Evolutionary conservation across 2,797 vertebrate species (phyloP), one percentile per base, ranked within the genome.

Genomic region (Neomorphus geoffroyi): DNA sequence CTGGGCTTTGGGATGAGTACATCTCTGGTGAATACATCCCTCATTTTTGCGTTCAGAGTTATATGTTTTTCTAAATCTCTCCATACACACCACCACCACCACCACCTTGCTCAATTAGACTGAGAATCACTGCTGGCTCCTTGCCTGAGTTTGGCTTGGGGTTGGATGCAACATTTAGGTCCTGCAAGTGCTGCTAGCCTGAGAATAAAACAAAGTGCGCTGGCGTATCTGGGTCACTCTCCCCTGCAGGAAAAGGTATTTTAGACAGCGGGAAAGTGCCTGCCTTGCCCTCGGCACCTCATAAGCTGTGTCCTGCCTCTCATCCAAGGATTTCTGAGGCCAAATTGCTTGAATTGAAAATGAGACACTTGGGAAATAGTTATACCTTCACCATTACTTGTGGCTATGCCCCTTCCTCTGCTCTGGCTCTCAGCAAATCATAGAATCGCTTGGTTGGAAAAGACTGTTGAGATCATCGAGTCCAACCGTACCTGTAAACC

Each of bases 61-160:
- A 2, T 7, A 30, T 16, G 13, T n/a, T 24, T 62, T 33, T 13
- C 16, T 2, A 16, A n/a, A 51, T 4, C 26, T 2, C 48, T 3
- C 41, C 1, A 56, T 1, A 37, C 3, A 50, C 8, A 21, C 13
- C 3, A 11, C 3, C n/a, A n/a, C n/a, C 8, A 21, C 13, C 3
- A 11, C 12, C 23, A 2, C 11, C 3, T 11, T 28, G 26, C 71
- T 87, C 61, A 53, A 3, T 93, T 66, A 88, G 80, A 9, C 75
- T 46, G 60, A 66, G 78, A 92, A 73, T 77, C 87, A 62, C 39
- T 92, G 37, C 65, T 93, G 92, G 93, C 69, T 81, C 75, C 60
- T 65, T 86, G 75, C 92, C 84, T 3, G 2, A 51, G n/a, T 13
- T 54, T 62, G 50, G 62, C 80, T 82, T 3, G 1, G 70, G 37